Evolutionary conservation across 1,140 invertebrate species (phyloP).

Genomic region (Lucilia sericata): DNA sequence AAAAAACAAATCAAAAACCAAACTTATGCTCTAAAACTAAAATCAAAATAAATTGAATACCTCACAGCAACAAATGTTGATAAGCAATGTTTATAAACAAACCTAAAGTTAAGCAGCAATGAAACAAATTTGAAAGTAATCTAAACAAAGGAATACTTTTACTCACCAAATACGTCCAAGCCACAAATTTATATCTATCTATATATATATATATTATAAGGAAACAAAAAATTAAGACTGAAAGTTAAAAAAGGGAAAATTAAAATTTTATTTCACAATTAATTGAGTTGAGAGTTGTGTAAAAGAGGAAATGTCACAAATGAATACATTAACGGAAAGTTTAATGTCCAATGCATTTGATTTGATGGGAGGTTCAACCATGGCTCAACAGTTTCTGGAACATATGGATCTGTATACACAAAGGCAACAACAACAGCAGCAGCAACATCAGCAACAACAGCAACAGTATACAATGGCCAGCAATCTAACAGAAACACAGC

Average conservation of each 20-base stretch:
- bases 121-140: slow-evolving; percentile 3
- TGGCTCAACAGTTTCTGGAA: slow-evolving; percentile 57
- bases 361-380: slow-evolving; percentile 47
- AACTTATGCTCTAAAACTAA: background rate
- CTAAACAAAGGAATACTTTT: background rate
- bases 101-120: background rate
- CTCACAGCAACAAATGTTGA: slow-evolving; percentile 26
- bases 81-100: slow-evolving; percentile 43
- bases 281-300: background rate
- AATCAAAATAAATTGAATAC: background rate
- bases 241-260: background rate
- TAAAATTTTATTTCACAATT: background rate
- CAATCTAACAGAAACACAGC: slow-evolving; percentile 49
- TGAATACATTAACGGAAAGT: slow-evolving; percentile 52
- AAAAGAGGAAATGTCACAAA: slow-evolving; percentile 38
- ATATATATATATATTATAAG: slow-evolving; percentile 17
- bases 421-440: slow-evolving; percentile 48
- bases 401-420: slow-evolving; percentile 54
- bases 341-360: slow-evolving; percentile 57
- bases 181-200: background rate
- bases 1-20: slow-evolving; percentile 11
- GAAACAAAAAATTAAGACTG: background rate
- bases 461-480: slow-evolving; percentile 44
- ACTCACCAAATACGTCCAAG: background rate
- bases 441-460: slow-evolving; percentile 43